A percentile compares a stretch with the other conserved stretches of the same genome.
These are phyloP conservation scores for Pelodiscus sinensis DNA, from an alignment of 2,113 vertebrate species.

Conservation along the genomic window DNA sequence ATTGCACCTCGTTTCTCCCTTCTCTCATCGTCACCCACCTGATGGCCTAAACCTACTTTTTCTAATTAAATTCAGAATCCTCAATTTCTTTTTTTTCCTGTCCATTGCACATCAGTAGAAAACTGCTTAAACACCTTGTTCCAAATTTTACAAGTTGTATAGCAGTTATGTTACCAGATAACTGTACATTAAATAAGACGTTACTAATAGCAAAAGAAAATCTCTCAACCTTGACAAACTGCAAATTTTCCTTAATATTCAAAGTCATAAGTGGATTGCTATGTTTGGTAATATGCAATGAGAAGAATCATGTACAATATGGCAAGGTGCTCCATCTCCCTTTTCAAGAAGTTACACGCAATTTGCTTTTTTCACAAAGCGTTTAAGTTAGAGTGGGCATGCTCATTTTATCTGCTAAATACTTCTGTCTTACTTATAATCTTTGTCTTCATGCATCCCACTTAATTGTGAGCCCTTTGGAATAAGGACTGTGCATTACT, in stretches of 20 bases:
- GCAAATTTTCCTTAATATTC: not conserved
- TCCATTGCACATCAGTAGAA: not conserved
- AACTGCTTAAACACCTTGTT: not conserved
- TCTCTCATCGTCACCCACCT: not conserved
- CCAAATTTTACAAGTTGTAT: not conserved
- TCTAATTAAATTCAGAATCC: not conserved
- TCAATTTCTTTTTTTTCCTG: not conserved
- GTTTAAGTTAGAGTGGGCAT: not conserved
- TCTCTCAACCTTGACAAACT: not conserved
- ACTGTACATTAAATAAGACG: not conserved
- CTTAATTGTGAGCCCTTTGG: not conserved
- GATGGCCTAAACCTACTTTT: not conserved
- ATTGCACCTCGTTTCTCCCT: not conserved
- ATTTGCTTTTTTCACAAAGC: not conserved
- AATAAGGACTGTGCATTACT: not conserved
- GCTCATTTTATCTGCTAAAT: not conserved
- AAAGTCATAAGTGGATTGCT: not conserved
- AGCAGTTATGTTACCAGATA: not conserved
- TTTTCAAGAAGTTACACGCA: fast-evolving
- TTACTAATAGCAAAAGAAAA: not conserved
- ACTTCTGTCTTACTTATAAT: not conserved
- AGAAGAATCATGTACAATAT: not conserved
- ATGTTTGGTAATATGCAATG: not conserved
- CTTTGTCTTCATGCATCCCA: not conserved
- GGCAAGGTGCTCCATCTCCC: not conserved